Evolutionary conservation across 2,113 vertebrate genomes (phyloP).

Genomic region (Takifugu bimaculatus): DNA sequence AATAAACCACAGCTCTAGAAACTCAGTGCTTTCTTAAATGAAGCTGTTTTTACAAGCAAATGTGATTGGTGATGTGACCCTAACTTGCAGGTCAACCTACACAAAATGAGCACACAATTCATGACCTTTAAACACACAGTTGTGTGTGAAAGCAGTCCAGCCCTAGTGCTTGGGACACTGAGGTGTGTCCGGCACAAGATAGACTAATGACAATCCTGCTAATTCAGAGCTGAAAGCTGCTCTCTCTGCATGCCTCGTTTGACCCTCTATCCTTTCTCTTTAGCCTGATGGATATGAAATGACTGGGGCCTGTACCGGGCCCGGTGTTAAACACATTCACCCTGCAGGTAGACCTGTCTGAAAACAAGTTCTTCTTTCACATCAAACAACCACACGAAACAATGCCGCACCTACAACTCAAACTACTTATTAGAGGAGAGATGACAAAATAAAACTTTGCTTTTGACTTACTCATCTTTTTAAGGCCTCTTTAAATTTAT

Average conservation of each 20-base stretch:
- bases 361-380: slow-evolving; percentile 54
- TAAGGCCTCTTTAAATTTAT: neutral
- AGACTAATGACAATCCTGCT: too few relatives aligned
- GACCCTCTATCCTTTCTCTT: slow-evolving; percentile 63
- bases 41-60: too few relatives aligned
- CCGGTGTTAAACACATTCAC: slow-evolving; percentile 61
- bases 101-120: too few relatives aligned
- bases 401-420: slow-evolving; percentile 14
- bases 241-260: slow-evolving; percentile 60
- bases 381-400: slow-evolving; percentile 5
- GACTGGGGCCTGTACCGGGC: slow-evolving; percentile 44
- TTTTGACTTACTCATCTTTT: neutral
- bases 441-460: neutral
- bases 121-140: too few relatives aligned
- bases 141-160: too few relatives aligned
- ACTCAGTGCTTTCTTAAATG: too few relatives aligned
- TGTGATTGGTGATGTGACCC: too few relatives aligned
- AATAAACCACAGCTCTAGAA: too few relatives aligned
- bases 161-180: too few relatives aligned
- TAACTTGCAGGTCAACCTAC: too few relatives aligned
- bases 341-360: slow-evolving; percentile 55
- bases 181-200: too few relatives aligned
- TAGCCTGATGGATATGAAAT: slow-evolving; percentile 34
- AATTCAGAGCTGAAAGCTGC: too few relatives aligned
- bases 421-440: slow-evolving; percentile 12